Base-by-base conservation (phyloP, 2,113 vertebrate genomes). In the Barbus barbus region DNA sequence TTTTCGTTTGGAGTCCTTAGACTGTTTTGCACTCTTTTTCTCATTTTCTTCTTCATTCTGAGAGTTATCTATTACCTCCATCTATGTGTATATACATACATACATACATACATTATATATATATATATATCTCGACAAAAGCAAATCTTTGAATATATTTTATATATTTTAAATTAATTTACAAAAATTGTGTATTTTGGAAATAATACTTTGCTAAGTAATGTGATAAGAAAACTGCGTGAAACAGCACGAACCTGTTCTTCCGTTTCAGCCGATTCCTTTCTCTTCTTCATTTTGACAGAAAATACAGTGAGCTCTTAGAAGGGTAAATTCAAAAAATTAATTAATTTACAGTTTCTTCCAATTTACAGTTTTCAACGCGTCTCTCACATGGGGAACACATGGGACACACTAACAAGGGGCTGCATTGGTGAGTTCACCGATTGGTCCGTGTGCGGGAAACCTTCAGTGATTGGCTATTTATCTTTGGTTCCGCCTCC, bases 1-100 rank as follows among this genome's bases (percentile, higher is more conserved):
- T 83, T 91, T 92, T 80, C 86, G 89, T 31, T 87, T 78, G 28
- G 67, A 80, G 65, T 87, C 89, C 88, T 94, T 94, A 53, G 86
- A 84, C 72, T 90, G 86, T 28, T 85, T 14, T 0, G 78, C 75
- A 61, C 44, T 88, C 6, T 87, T 86, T 26, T 51, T 38, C 69
- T 83, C 63, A 6, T 86, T 72, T 0, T 84, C 61, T 1, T 90
- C 90, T 28, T 90, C 86, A 9, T 79, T 58, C 9, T 83, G 18
- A 16, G 86, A 56, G 0, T 82, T 78, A 18, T 87, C 89, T 20
- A 85, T 53, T 8, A 51, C 28, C 81, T 41, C 58, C 87, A 86
- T 88, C 94, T 95, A 82, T 56, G 61, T 76, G 76, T 6, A 31
- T 13, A 58, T 6, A 26, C n/a, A n/a, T n/a, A n/a, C n/a, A n/a